phyloP scores from a whole-genome alignment of 2,113 vertebrate species.

The Lota lota region DNA sequence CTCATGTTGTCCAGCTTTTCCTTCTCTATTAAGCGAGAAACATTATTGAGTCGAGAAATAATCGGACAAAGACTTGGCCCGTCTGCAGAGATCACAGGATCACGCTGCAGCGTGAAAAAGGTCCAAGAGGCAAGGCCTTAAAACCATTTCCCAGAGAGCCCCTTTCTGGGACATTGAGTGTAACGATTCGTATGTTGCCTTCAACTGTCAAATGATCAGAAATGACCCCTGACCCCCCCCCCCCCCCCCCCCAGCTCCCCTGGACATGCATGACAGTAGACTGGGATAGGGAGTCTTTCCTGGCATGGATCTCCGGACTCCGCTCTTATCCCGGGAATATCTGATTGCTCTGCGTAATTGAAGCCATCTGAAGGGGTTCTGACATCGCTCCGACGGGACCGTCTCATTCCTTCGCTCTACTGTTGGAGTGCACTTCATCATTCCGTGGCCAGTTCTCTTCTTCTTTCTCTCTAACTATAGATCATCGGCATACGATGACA shows the following conservation, averaged over 20 bases:
- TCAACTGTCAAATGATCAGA: constrained; percentile 50
- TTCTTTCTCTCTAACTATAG: constrained; percentile 62
- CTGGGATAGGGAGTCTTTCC: constrained; percentile 47
- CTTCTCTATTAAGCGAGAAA: not conserved
- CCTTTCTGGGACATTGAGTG: not conserved
- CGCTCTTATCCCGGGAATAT: constrained; percentile 75
- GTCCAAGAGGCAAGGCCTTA: constrained; percentile 23
- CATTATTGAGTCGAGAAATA: not conserved
- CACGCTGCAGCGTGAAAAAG: not conserved
- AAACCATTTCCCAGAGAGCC: constrained; percentile 18
- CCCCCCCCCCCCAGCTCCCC: constrained; percentile 23
- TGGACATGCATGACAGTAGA: constrained; percentile 55
- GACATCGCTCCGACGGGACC: constrained; percentile 64
- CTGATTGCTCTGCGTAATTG: constrained; percentile 79
- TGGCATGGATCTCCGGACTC: constrained; percentile 63
- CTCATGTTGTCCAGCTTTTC: not conserved
- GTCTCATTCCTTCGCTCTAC: constrained; percentile 46
- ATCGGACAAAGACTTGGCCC: not conserved
- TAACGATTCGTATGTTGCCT: constrained; percentile 9
- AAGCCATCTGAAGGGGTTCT: constrained; percentile 75
- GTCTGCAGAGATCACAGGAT: not conserved
- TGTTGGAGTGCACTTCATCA: constrained; percentile 67
- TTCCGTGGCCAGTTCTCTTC: not conserved
- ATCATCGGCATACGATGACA: constrained; percentile 69
- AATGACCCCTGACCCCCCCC: constrained; percentile 36